Evolutionary conservation across 2,888 invertebrate genomes (phyloP).

Genomic region (Drosophila yooni): DNA sequence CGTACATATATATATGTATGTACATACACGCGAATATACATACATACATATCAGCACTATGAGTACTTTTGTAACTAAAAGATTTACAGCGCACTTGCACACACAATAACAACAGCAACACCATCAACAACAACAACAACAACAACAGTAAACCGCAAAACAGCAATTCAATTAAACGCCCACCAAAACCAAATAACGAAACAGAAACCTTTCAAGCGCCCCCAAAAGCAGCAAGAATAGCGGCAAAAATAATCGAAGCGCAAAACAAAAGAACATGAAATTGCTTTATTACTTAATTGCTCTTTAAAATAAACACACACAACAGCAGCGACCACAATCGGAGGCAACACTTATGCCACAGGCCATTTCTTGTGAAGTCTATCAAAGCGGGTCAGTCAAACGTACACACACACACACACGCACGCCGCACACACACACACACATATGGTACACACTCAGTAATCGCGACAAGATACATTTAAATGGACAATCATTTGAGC

Average conservation of each 20-base stretch:
- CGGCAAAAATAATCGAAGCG: slow-evolving; percentile 66
- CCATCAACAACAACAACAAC: slow-evolving; percentile 19
- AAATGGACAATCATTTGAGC: slow-evolving; percentile 67
- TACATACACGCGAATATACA: slow-evolving; percentile 53
- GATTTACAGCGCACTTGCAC: slow-evolving; percentile 72
- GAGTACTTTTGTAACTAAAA: slow-evolving; percentile 34
- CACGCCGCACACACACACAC: slow-evolving; percentile 5
- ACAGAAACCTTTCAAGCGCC: slow-evolving; percentile 67
- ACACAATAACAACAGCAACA: slow-evolving; percentile 41
- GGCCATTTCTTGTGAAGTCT: slow-evolving; percentile 54
- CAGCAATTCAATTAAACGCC: slow-evolving; percentile 81
- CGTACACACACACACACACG: slow-evolving; percentile 8
- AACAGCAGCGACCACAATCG: slow-evolving; percentile 22
- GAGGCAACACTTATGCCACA: slow-evolving; percentile 44
- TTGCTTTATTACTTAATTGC: slow-evolving; percentile 82
- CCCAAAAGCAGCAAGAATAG: slow-evolving; percentile 34
- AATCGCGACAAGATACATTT: slow-evolving; percentile 70
- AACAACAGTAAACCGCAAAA: slow-evolving; percentile 20
- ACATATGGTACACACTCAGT: slow-evolving; percentile 25
- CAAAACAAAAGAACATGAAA: slow-evolving; percentile 80
- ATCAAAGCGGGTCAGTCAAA: slow-evolving; percentile 68
- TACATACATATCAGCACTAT: slow-evolving; percentile 56
- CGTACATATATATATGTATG: background rate
- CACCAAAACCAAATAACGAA: slow-evolving; percentile 40
- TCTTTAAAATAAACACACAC: slow-evolving; percentile 74